Evolutionary conservation across 2,797 vertebrate genomes (phyloP).

Genomic region (Acipenser ruthenus): DNA sequence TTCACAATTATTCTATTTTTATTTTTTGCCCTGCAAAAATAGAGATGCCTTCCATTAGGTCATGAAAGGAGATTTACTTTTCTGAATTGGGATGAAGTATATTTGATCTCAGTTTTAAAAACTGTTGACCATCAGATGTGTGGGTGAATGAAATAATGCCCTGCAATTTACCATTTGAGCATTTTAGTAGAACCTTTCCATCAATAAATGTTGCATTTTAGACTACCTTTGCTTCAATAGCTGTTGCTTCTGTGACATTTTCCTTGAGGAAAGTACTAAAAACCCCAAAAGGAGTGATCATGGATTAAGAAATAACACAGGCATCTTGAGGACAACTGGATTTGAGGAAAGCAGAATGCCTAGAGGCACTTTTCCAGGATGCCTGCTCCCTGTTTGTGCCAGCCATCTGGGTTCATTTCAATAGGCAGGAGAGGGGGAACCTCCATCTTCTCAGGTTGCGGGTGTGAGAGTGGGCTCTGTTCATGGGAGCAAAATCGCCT

Average conservation of each 20-base stretch:
- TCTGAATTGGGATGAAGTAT: no score
- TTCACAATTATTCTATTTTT: no score
- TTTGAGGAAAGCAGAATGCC: constrained; percentile 49
- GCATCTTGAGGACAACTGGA: constrained; percentile 69
- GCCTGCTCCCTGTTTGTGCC: constrained; percentile 57
- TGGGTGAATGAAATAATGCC: no score
- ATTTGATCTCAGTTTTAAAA: no score
- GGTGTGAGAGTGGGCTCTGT: constrained; percentile 76
- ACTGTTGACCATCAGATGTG: no score
- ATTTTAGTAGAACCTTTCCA: no score
- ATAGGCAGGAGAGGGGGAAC: constrained; percentile 44
- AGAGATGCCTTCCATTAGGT: no score
- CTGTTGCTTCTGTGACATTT: constrained; percentile 69
- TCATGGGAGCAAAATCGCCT: constrained; percentile 62
- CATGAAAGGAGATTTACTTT: no score
- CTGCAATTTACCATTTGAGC: no score
- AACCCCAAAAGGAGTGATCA: constrained; percentile 67
- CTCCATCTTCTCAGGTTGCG: constrained; percentile 80
- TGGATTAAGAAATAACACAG: constrained; percentile 77
- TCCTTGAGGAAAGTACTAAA: constrained; percentile 72
- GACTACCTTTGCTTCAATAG: constrained; percentile 59
- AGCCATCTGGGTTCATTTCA: constrained; percentile 96
- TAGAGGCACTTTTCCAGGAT: constrained; percentile 58
- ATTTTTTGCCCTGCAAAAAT: no score
- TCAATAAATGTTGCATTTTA: constrained; percentile 29